Evolutionary conservation across 2,797 vertebrate species (phyloP).

Genomic region (Carduelis carduelis): DNA sequence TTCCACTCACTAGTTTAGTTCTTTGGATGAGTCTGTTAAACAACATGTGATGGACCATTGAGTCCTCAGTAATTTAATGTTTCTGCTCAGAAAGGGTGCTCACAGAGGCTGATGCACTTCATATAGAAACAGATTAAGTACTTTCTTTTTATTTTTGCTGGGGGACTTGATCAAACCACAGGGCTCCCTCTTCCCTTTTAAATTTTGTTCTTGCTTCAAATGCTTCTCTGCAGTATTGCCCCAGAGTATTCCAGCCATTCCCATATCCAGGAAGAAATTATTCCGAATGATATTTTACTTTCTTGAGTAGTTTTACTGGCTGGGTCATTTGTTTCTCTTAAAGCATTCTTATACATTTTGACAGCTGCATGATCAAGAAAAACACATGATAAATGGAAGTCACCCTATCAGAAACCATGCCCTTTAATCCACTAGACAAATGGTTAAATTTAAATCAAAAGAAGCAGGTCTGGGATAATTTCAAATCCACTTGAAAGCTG

Average conservation of each 20-base stretch:
- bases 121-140: not conserved
- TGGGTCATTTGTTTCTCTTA: constrained; percentile 20
- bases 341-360: not conserved
- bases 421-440: constrained; percentile 14
- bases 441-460: not conserved
- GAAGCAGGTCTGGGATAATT: not conserved
- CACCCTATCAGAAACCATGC: not conserved
- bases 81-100: constrained; percentile 7
- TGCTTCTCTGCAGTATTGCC: not conserved
- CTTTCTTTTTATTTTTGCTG: not conserved
- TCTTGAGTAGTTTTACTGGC: not conserved
- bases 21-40: not conserved
- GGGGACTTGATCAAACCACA: not conserved
- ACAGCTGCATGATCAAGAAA: constrained; percentile 8
- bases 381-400: not conserved
- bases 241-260: not conserved
- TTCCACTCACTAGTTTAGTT: not conserved
- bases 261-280: not conserved
- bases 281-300: not conserved
- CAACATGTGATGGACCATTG: not conserved
- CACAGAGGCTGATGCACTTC: not conserved
- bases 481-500: not conserved
- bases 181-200: not conserved
- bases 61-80: not conserved
- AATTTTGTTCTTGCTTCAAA: not conserved